These are phyloP conservation scores for Trachelus stipa DNA, from an alignment of 2,888 invertebrate genomes.

Conservation along the genomic window DNA sequence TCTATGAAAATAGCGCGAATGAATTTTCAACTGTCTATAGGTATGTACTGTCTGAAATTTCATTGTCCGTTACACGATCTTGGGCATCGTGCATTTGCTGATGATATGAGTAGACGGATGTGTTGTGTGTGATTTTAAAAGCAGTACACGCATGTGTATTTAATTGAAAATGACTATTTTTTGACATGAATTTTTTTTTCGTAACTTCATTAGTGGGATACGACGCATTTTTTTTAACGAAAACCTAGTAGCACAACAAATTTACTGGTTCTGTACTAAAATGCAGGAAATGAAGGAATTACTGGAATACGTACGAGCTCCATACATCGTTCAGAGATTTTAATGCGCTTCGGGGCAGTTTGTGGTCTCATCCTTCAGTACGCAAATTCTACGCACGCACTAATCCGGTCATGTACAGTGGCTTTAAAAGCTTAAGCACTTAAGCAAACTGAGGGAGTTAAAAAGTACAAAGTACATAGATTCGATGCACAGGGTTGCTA, in stretches of 20 bases:
- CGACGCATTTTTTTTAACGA: not conserved
- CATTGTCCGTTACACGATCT: not conserved
- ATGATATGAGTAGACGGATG: not conserved
- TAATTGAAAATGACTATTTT: not conserved
- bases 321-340: not conserved
- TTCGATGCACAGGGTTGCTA: not conserved
- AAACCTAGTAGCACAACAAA: not conserved
- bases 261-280: not conserved
- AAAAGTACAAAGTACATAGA: not conserved
- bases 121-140: not conserved
- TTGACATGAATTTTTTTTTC: not conserved
- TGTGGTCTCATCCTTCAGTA: slow-evolving; percentile 30
- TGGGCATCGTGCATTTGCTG: not conserved
- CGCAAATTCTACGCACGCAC: not conserved
- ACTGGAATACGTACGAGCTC: not conserved
- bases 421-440: not conserved
- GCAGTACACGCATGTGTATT: not conserved
- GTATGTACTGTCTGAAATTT: not conserved
- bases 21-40: not conserved
- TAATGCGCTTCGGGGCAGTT: slow-evolving; percentile 8
- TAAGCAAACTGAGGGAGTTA: not conserved
- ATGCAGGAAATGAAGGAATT: not conserved
- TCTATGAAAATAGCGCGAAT: not conserved
- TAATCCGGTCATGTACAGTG: not conserved
- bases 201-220: not conserved